Percentiles rank a stretch among this genome's conserved stretches.
Conservation (phyloP, 2,113 vertebrate species). For the Ranitomeya variabilis region DNA sequence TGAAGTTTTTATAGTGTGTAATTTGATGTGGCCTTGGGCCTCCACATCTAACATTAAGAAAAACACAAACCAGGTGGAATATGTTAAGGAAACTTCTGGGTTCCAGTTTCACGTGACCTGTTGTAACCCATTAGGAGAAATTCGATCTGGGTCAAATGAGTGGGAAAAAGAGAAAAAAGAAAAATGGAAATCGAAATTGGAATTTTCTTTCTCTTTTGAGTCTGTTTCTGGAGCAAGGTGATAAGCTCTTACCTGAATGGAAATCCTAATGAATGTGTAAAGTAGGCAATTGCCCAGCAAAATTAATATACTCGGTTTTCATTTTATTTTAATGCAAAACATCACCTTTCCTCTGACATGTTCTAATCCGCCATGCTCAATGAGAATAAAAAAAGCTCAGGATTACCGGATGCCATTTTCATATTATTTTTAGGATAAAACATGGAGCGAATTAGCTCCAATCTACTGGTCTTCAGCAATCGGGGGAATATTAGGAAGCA, state of each 20-base stretch:
- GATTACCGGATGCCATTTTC: constrained; percentile 29
- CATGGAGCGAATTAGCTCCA: constrained; percentile 35
- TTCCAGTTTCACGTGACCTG: constrained; percentile 70
- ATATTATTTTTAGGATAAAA: constrained; percentile 31
- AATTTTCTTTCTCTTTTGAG: constrained; percentile 20
- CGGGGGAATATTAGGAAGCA: not conserved
- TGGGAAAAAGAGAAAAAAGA: constrained; percentile 54
- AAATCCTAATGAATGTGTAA: constrained; percentile 66
- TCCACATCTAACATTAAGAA: constrained; percentile 63
- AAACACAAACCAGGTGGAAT: constrained; percentile 71
- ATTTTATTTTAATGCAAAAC: constrained; percentile 52
- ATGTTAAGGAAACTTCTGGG: constrained; percentile 66
- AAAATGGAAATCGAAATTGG: constrained; percentile 49
- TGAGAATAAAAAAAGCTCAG: constrained; percentile 26
- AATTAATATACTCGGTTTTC: constrained; percentile 62
- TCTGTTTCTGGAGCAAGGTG: constrained; percentile 60
- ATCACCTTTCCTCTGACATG: constrained; percentile 55
- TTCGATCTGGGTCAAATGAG: constrained; percentile 64
- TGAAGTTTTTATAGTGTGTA: constrained; percentile 66
- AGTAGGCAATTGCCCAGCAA: constrained; percentile 61
- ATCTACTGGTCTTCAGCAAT: constrained; percentile 15
- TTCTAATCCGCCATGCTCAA: constrained; percentile 41
- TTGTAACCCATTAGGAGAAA: constrained; percentile 72
- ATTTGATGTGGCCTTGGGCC: constrained; percentile 61
- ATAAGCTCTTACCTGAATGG: constrained; percentile 63